These are phyloP conservation scores for Chironomus tentans DNA, from an alignment of 2,888 invertebrate species.

Conservation along the genomic window DNA sequence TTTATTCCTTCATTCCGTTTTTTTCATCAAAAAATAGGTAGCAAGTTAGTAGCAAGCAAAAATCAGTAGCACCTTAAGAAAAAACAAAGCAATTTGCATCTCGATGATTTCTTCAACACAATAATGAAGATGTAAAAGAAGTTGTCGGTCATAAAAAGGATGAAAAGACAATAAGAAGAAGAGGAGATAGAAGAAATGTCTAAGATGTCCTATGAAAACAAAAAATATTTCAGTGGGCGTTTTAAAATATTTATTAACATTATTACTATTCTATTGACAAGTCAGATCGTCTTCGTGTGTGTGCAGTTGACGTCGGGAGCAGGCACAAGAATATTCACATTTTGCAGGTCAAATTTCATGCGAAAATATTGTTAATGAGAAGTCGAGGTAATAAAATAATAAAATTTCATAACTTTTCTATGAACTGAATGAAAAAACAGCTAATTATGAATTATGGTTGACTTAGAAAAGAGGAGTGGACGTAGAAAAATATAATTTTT, in stretches of 20 bases:
- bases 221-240: constrained; percentile 10
- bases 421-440: not conserved
- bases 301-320: too few species aligned
- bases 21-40: not conserved
- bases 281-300: too few species aligned
- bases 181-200: too few species aligned
- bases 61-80: not conserved
- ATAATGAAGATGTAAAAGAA: too few species aligned
- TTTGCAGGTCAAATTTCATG: too few species aligned
- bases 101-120: not conserved
- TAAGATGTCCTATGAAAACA: constrained; percentile 25
- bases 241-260: constrained; percentile 21
- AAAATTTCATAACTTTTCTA: not conserved
- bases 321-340: too few species aligned
- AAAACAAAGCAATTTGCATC: not conserved
- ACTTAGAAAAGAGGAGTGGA: not conserved
- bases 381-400: too few species aligned
- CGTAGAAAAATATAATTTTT: not conserved
- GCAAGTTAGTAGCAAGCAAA: not conserved
- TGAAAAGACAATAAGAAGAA: not conserved
- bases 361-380: too few species aligned
- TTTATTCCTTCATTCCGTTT: too few species aligned
- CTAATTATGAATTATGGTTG: not conserved
- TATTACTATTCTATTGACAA: not conserved
- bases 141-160: not conserved